Percentiles rank a stretch among this genome's conserved stretches.
Conservation (phyloP, 2,888 invertebrate genomes). For the Morpho achilles region DNA sequence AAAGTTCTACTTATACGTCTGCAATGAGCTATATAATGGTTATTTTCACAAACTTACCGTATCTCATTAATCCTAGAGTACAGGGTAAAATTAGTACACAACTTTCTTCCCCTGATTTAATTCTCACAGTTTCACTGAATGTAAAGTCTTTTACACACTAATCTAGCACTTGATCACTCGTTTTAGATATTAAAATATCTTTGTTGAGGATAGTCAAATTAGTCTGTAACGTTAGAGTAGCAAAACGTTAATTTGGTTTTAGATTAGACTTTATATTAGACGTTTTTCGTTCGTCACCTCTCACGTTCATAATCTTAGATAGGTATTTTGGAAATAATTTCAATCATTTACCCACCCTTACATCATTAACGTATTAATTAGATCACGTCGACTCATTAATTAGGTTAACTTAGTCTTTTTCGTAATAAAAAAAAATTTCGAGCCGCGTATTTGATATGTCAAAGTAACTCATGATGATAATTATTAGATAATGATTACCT, state of each 20-base stretch:
- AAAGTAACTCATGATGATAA: slow-evolving; percentile 77
- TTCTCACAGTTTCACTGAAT: slow-evolving; percentile 70
- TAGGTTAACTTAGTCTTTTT: slow-evolving; percentile 69
- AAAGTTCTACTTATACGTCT: slow-evolving; percentile 39
- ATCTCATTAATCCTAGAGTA: slow-evolving; percentile 74
- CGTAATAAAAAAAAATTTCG: slow-evolving; percentile 69
- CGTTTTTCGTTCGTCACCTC: slow-evolving; percentile 31
- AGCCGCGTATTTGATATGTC: slow-evolving; percentile 79
- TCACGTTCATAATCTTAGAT: slow-evolving; percentile 42
- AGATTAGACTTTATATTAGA: slow-evolving; percentile 52
- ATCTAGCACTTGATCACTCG: slow-evolving; percentile 64
- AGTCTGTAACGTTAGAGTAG: slow-evolving; percentile 58
- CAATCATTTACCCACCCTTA: slow-evolving; percentile 33
- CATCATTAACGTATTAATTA: slow-evolving; percentile 37
- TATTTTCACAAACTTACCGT: slow-evolving; percentile 31
- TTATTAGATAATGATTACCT: slow-evolving; percentile 70
- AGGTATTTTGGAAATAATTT: slow-evolving; percentile 44
- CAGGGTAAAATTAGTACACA: slow-evolving; percentile 77
- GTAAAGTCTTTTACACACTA: slow-evolving; percentile 67
- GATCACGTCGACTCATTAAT: slow-evolving; percentile 67
- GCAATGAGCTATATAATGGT: slow-evolving; percentile 15
- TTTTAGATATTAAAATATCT: slow-evolving; percentile 58
- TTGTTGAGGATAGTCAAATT: slow-evolving; percentile 68
- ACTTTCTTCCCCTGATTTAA: slow-evolving; percentile 63
- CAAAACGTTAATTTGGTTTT: slow-evolving; percentile 50